phyloP scores from a whole-genome alignment of 2,888 invertebrate genomes.

The Drosophila mulleri region DNA sequence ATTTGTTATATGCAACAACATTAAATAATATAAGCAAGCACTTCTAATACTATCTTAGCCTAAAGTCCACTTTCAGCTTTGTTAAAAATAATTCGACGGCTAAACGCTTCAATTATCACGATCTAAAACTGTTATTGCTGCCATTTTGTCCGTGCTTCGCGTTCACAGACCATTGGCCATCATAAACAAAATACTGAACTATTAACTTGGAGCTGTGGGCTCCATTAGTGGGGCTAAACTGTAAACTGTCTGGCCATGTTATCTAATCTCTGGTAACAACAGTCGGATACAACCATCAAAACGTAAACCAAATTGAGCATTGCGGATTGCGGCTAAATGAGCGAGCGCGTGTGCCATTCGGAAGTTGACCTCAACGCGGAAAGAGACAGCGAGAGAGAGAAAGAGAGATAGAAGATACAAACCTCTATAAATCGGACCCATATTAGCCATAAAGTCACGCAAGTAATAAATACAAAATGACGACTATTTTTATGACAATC shows the following conservation, averaged over 20 bases:
- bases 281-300: neutral
- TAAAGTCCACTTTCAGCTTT: neutral
- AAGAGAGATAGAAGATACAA: neutral
- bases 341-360: conserved; percentile 34
- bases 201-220: conserved; percentile 11
- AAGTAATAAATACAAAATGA: conserved; percentile 4
- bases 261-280: conserved; percentile 39
- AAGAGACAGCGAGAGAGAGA: neutral
- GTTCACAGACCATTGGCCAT: conserved; percentile 12
- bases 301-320: neutral
- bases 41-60: neutral
- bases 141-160: neutral
- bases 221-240: neutral
- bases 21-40: neutral
- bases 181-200: conserved; percentile 6
- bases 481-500: neutral
- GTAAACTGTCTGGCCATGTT: conserved; percentile 18
- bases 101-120: conserved; percentile 5
- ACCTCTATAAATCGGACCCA: conserved; percentile 10
- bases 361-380: conserved; percentile 36
- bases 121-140: neutral
- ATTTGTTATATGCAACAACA: neutral
- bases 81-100: neutral
- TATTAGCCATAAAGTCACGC: conserved; percentile 37
- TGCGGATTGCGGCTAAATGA: conserved; percentile 14